A percentile compares a stretch with the other conserved stretches of the same genome.
Evolutionary conservation across 2,797 vertebrate genomes (phyloP).

Genomic region (Bovichtus variegatus): DNA sequence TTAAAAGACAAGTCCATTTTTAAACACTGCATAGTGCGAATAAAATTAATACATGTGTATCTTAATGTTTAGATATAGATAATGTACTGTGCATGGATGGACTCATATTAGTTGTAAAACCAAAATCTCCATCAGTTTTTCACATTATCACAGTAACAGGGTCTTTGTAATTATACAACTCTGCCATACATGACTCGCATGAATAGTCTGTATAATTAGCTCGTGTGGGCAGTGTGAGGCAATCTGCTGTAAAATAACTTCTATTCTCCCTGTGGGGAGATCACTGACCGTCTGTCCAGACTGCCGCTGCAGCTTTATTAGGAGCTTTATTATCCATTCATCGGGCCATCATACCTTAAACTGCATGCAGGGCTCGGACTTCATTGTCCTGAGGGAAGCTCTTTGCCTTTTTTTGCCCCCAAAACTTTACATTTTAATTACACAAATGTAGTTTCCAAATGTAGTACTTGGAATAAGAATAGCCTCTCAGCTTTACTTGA

Average conservation of each 20-base stretch:
- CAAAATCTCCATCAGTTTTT: constrained; percentile 59
- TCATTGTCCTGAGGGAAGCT: constrained; percentile 29
- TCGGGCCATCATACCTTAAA: constrained; percentile 54
- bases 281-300: constrained; percentile 77
- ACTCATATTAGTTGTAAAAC: constrained; percentile 51
- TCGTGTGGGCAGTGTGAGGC: constrained; percentile 76
- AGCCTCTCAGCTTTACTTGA: background rate
- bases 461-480: background rate
- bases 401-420: constrained; percentile 30
- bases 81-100: constrained; percentile 17
- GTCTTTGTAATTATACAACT: constrained; percentile 75
- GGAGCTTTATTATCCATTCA: constrained; percentile 65
- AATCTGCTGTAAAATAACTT: constrained; percentile 81
- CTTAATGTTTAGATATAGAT: constrained; percentile 26
- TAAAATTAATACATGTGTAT: constrained; percentile 26
- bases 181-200: constrained; percentile 76
- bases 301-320: constrained; percentile 44
- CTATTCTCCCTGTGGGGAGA: constrained; percentile 70
- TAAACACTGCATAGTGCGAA: constrained; percentile 2
- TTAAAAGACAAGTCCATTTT: constrained; percentile 24
- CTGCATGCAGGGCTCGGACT: constrained; percentile 34
- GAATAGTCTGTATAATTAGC: constrained; percentile 81
- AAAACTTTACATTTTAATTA: constrained; percentile 25
- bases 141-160: constrained; percentile 61
- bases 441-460: constrained; percentile 15